Evolutionary conservation across 2,113 vertebrate species (phyloP), one percentile per base, ranked within the genome.

Genomic region (Edolisoma coerulescens): DNA sequence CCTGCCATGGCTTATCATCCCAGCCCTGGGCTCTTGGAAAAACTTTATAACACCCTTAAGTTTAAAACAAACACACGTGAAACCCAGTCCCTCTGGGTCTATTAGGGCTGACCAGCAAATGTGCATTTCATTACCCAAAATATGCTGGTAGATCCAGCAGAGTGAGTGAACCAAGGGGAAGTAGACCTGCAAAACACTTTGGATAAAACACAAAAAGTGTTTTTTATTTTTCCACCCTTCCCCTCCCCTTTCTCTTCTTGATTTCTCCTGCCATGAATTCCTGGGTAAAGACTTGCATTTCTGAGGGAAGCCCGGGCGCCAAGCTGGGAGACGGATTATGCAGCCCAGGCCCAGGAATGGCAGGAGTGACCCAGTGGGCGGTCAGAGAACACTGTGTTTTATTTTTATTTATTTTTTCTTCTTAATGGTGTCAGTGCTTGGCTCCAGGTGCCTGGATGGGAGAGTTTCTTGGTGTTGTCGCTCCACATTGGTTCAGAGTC

Each of bases 41-140:
- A 88, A 75, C 81, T 89, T 89, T 82, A 82, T 84, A 92, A 89
- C 89, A 84, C 92, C 88, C 90, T 93, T 39, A 90, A 89, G 92
- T 93, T 97, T 82, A 93, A 96, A 94, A 90, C 87, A 96, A 94
- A 88, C 88, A 92, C 80, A 81, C 3, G 1, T 21, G 10, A 69
- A 88, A 91, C n/a, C 54, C 53, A 60, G 94, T 92, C 92, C 90
- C 92, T 81, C 49, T 79, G 96, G 92, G 65, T 93, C 28, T 41
- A 53, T 95, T 90, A 93, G 53, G 80, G 83, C 89, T 96, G 96
- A 96, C 93, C 95, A 90, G 83, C 69, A 96, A 96, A 97, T 91
- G 77, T 96, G 95, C 69, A 54, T 90, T 95, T 96, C 86, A 90
- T 96, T 96, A 92, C 84, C 76, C 57, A 49, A 95, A 95, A 19